phyloP scores from a whole-genome alignment of 1,140 invertebrate species.

The Dinoponera quadriceps region DNA sequence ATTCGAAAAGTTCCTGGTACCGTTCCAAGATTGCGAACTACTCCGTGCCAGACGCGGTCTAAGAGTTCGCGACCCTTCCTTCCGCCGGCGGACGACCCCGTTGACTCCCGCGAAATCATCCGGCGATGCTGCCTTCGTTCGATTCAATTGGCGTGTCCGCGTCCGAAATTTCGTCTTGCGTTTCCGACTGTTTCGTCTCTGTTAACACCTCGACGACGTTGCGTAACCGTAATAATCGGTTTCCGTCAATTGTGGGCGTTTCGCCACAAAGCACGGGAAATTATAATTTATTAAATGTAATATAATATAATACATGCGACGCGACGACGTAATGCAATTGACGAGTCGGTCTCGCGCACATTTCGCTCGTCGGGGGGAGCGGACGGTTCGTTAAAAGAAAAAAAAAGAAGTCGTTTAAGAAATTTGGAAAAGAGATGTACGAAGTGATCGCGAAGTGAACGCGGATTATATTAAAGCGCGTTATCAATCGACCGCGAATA shows the following conservation, averaged over 20 bases:
- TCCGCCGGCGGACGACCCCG: conserved; percentile 59
- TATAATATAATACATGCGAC: too few relatives aligned
- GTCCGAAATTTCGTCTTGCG: background rate
- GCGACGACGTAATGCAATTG: too few relatives aligned
- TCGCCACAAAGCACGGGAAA: background rate
- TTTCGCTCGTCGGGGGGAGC: too few relatives aligned
- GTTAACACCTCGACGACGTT: background rate
- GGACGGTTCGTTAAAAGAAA: too few relatives aligned
- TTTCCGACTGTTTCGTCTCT: background rate
- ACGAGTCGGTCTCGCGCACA: too few relatives aligned
- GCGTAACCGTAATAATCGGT: background rate
- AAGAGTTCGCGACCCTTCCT: conserved; percentile 70
- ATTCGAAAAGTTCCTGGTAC: conserved; percentile 65
- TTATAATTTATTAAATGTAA: background rate
- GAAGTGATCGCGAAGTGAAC: too few relatives aligned
- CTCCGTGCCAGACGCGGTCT: conserved; percentile 68
- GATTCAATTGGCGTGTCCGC: conserved; percentile 35
- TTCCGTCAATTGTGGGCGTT: background rate
- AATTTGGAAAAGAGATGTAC: too few relatives aligned
- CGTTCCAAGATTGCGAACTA: conserved; percentile 68
- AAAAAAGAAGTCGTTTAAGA: too few relatives aligned
- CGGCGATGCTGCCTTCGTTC: background rate
- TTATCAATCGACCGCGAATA: conserved; percentile 12
- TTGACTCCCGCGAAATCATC: conserved; percentile 63
- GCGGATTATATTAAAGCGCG: background rate